phyloP scores from a whole-genome alignment of 1,140 invertebrate genomes.

The Pseudomyrmex cubaensis region DNA sequence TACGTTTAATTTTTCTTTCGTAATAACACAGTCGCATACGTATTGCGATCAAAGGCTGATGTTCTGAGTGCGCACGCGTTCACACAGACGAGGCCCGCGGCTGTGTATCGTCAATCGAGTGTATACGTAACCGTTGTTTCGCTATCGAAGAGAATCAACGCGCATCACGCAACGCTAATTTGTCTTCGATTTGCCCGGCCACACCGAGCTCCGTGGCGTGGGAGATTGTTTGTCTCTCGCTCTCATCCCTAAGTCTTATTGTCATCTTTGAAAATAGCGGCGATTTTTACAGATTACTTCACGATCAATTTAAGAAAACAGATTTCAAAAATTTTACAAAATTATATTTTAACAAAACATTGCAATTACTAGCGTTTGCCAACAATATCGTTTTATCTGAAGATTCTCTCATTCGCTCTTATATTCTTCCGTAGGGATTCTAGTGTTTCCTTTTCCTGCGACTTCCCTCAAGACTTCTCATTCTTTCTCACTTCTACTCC shows the following conservation, averaged over 20 bases:
- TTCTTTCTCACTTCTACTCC: slow-evolving; percentile 16
- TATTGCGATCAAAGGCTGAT: background rate
- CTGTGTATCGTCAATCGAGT: slow-evolving; percentile 59
- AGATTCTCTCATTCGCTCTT: background rate
- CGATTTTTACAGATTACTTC: background rate
- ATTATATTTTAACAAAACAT: too few species aligned
- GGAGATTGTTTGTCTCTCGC: slow-evolving; percentile 74
- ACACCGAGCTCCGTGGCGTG: slow-evolving; percentile 80
- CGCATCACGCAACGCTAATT: slow-evolving; percentile 85
- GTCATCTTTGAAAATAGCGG: slow-evolving; percentile 11
- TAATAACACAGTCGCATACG: too few species aligned
- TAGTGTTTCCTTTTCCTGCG: slow-evolving; percentile 33
- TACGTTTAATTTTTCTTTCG: background rate
- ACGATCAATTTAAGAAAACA: too few species aligned
- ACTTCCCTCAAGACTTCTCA: slow-evolving; percentile 13
- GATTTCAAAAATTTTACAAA: background rate
- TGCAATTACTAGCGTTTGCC: too few species aligned
- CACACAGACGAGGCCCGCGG: slow-evolving; percentile 32
- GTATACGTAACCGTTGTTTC: slow-evolving; percentile 79
- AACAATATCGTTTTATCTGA: background rate
- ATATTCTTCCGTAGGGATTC: slow-evolving; percentile 5
- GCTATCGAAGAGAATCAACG: slow-evolving; percentile 84
- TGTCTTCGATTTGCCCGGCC: slow-evolving; percentile 82
- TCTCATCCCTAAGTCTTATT: slow-evolving; percentile 2
- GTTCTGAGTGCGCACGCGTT: slow-evolving; percentile 19